Evolutionary conservation across 2,888 invertebrate genomes (phyloP).

Genomic region (Hyppa rectilinea): DNA sequence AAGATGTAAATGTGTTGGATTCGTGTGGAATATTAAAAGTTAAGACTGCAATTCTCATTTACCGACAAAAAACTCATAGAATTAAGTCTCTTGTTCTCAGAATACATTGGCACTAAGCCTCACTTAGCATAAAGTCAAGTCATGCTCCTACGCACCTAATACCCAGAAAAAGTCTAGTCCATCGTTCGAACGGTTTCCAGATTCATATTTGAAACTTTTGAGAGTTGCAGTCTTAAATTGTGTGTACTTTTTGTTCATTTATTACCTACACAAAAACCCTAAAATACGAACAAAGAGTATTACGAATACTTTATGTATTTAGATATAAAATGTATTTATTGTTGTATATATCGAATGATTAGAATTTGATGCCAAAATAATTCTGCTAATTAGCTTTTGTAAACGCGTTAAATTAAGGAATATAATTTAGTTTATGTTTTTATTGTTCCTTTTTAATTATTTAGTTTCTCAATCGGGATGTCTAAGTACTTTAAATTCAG

Average conservation of each 20-base stretch:
- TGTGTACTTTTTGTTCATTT: conserved; percentile 59
- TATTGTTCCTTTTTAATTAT: conserved; percentile 62
- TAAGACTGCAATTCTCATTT: conserved; percentile 68
- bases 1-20: conserved; percentile 90
- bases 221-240: conserved; percentile 63
- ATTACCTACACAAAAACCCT: conserved; percentile 36
- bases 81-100: background rate
- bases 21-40: conserved; percentile 71
- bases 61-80: background rate
- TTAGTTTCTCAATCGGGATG: conserved; percentile 42
- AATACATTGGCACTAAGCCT: conserved; percentile 7
- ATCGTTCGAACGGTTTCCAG: conserved; percentile 4
- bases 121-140: conserved; percentile 8
- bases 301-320: conserved; percentile 55
- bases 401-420: conserved; percentile 51
- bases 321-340: conserved; percentile 71
- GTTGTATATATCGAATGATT: conserved; percentile 71
- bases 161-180: conserved; percentile 42
- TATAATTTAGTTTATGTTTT: conserved; percentile 37
- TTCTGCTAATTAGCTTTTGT: conserved; percentile 65
- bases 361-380: conserved; percentile 82
- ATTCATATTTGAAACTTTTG: background rate
- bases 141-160: background rate
- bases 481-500: conserved; percentile 8
- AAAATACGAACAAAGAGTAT: conserved; percentile 50